A percentile compares a stretch with the other conserved stretches of the same genome.
phyloP scores from a whole-genome alignment of 2,888 invertebrate species.

The Panzeria rudis region DNA sequence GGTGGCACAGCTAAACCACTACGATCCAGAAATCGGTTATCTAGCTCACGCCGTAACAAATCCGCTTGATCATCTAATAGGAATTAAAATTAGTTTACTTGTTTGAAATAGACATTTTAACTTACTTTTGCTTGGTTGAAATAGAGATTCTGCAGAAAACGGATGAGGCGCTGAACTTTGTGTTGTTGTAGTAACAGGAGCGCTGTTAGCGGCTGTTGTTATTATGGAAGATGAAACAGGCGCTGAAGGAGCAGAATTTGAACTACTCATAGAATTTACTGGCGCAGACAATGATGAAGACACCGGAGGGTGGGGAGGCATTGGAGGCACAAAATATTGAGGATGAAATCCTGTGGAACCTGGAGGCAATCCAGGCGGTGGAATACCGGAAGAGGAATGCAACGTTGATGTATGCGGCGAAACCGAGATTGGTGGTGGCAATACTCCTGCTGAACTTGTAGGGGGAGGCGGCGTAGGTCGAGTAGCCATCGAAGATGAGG shows the following conservation, averaged over 20 bases:
- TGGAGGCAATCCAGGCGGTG: slow-evolving; percentile 84
- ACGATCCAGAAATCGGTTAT: slow-evolving; percentile 94
- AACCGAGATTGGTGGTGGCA: slow-evolving; percentile 83
- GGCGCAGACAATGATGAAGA: slow-evolving; percentile 57
- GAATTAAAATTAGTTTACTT: neutral
- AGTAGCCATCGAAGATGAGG: slow-evolving; percentile 84
- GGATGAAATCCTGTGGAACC: slow-evolving; percentile 76
- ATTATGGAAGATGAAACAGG: slow-evolving; percentile 69
- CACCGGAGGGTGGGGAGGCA: slow-evolving; percentile 63
- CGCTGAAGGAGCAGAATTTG: slow-evolving; percentile 73
- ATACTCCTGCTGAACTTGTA: slow-evolving; percentile 75
- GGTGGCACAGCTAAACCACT: slow-evolving; percentile 87
- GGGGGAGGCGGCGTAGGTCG: slow-evolving; percentile 85
- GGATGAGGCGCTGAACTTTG: slow-evolving; percentile 89
- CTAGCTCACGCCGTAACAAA: slow-evolving; percentile 93
- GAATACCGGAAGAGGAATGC: slow-evolving; percentile 87
- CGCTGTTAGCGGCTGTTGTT: slow-evolving; percentile 75
- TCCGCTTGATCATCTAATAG: slow-evolving; percentile 89
- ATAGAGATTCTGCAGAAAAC: slow-evolving; percentile 94
- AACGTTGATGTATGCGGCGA: slow-evolving; percentile 79
- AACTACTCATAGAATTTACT: slow-evolving; percentile 66
- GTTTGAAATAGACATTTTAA: slow-evolving; percentile 3
- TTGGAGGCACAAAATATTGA: slow-evolving; percentile 71
- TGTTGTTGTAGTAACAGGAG: slow-evolving; percentile 71
- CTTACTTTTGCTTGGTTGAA: slow-evolving; percentile 90